phyloP scores from a whole-genome alignment of 92 coral and sea anemone genomes.

The Phenganax marumi region DNA sequence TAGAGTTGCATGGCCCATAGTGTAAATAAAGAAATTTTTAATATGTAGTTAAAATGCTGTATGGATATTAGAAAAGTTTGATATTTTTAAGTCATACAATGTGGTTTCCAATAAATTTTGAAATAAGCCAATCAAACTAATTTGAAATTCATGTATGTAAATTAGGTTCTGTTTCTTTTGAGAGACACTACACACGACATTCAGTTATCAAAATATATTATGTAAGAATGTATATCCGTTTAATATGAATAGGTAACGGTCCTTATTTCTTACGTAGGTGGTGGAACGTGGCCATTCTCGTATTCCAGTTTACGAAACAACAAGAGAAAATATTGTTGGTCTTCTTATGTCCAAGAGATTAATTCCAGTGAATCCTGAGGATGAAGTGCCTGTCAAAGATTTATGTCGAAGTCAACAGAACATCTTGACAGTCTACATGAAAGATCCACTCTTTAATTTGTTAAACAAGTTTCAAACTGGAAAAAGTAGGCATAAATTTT shows the following conservation, averaged over 20 bases:
- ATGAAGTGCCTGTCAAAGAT: conserved; percentile 69
- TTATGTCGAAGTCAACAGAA: conserved; percentile 66
- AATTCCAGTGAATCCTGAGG: conserved; percentile 84
- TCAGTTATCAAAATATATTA: not conserved
- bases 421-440: conserved; percentile 55
- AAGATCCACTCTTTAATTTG: conserved; percentile 86
- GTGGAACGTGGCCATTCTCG: conserved; percentile 87
- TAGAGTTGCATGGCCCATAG: no score
- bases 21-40: no score
- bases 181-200: no score
- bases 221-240: conserved; percentile 66
- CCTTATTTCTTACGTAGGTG: conserved; percentile 49
- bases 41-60: no score
- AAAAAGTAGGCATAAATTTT: conserved; percentile 64
- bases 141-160: no score
- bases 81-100: no score
- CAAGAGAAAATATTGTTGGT: conserved; percentile 69
- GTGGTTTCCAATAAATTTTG: no score
- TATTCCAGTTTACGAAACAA: conserved; percentile 75
- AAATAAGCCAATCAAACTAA: no score
- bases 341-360: conserved; percentile 81
- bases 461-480: conserved; percentile 98
- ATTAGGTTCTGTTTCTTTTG: no score
- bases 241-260: conserved; percentile 66
- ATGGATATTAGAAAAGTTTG: no score